Evolutionary conservation across 2,113 vertebrate species (phyloP).

Genomic region (Fukomys damarensis): DNA sequence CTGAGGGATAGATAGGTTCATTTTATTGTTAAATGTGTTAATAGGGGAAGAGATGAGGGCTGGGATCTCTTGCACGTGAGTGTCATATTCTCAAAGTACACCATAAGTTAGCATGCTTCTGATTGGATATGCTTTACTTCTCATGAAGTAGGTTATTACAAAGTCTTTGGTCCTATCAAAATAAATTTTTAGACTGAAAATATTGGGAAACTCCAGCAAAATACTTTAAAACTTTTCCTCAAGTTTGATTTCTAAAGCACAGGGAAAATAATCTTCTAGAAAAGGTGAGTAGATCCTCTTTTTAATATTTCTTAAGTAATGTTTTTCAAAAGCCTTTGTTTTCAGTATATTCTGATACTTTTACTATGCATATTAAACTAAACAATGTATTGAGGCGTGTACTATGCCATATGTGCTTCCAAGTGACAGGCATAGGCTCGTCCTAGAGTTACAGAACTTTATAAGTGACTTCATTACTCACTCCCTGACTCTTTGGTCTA

Average conservation of each 20-base stretch:
- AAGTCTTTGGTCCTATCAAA: background rate
- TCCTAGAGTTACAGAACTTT: background rate
- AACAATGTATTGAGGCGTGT: background rate
- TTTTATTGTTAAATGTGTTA: background rate
- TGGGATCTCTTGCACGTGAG: background rate
- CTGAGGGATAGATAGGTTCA: background rate
- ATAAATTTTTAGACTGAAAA: background rate
- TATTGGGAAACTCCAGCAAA: background rate
- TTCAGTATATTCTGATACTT: background rate
- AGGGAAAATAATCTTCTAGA: background rate
- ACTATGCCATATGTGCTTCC: background rate
- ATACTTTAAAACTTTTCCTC: background rate
- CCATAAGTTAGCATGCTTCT: background rate
- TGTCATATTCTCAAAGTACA: background rate
- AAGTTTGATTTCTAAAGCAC: background rate
- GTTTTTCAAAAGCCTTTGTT: background rate
- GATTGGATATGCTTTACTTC: background rate
- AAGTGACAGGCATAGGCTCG: background rate
- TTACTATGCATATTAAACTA: background rate
- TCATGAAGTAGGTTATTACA: background rate
- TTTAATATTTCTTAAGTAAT: background rate
- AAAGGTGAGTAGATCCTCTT: background rate
- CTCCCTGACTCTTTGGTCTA: background rate
- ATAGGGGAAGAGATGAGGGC: background rate
- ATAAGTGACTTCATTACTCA: background rate